Percentiles rank a stretch among this genome's conserved stretches.
Evolutionary conservation across 2,113 vertebrate species (phyloP).

Genomic region (Erpornis zantholeuca): DNA sequence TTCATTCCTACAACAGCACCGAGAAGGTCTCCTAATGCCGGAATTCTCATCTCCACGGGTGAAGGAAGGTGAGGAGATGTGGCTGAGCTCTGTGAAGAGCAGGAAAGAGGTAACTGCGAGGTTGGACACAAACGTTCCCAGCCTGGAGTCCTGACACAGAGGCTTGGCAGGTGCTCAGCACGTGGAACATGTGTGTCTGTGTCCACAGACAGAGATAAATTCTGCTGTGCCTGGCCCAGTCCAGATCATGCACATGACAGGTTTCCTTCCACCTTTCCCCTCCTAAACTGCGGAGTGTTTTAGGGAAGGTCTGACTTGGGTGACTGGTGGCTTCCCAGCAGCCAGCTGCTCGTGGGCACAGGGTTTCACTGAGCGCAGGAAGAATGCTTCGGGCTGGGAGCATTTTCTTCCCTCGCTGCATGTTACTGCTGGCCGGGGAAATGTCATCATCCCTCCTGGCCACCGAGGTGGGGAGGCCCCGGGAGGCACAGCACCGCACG

Average conservation of each 20-base stretch:
- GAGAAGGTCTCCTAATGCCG: fast-evolving
- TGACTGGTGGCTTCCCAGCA: fast-evolving
- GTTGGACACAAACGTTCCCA: not conserved
- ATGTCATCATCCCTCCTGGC: fast-evolving
- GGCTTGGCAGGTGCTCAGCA: not conserved
- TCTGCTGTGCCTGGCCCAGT: not conserved
- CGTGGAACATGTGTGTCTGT: fast-evolving
- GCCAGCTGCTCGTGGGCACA: not conserved
- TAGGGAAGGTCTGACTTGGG: no score
- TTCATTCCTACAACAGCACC: not conserved
- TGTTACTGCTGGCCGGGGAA: fast-evolving
- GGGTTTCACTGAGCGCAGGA: no score
- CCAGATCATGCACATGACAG: fast-evolving
- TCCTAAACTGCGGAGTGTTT: fast-evolving
- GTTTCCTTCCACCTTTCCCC: not conserved
- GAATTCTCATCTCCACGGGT: not conserved
- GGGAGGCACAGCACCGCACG: not conserved
- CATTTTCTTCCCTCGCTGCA: fast-evolving
- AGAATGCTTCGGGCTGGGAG: fast-evolving
- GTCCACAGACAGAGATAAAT: fast-evolving
- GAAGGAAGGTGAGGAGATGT: not conserved
- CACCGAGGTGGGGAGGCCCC: fast-evolving
- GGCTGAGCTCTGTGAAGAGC: not conserved
- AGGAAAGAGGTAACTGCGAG: not conserved
- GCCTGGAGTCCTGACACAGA: not conserved